A percentile compares a stretch with the other conserved stretches of the same genome.
These are phyloP conservation scores for Phasia obesa DNA, from an alignment of 2,888 invertebrate genomes.

Conservation along the genomic window DNA sequence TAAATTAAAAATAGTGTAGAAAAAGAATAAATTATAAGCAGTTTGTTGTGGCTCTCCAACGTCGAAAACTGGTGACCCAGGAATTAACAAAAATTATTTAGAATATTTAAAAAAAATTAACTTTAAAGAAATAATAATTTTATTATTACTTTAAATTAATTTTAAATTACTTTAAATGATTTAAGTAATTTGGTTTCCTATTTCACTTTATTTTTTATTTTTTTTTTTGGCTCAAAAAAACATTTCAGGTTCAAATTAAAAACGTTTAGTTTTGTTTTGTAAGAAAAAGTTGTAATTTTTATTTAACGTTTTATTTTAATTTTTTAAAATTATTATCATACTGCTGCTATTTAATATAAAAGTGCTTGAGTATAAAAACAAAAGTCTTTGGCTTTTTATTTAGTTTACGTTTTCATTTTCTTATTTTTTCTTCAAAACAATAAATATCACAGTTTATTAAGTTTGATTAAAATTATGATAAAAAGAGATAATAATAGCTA, in stretches of 20 bases:
- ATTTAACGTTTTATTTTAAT: constrained; percentile 53
- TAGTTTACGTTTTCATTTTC: constrained; percentile 25
- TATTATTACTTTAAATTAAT: constrained; percentile 12
- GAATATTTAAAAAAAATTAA: constrained; percentile 1
- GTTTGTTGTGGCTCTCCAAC: constrained; percentile 47
- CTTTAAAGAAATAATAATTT: constrained; percentile 19
- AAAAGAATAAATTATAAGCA: constrained; percentile 23
- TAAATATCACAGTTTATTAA: constrained; percentile 70
- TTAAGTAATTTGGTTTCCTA: constrained; percentile 6
- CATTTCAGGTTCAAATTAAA: constrained; percentile 63
- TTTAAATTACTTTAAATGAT: constrained; percentile 17
- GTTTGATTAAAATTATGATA: constrained; percentile 35
- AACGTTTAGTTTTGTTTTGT: constrained; percentile 69
- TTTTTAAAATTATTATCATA: constrained; percentile 28
- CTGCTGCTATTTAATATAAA: constrained; percentile 30
- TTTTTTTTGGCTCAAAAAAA: not conserved
- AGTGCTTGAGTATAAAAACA: constrained; percentile 63
- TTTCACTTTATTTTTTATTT: not conserved
- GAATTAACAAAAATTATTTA: constrained; percentile 30
- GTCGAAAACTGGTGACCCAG: constrained; percentile 35
- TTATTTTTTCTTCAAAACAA: constrained; percentile 39
- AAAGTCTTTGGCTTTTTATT: constrained; percentile 74
- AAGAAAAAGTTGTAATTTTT: constrained; percentile 57
- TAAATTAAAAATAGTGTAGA: constrained; percentile 25
- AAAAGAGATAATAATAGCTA: constrained; percentile 56